phyloP scores from a whole-genome alignment of 2,888 invertebrate genomes.

The Argyra leucocephala region DNA sequence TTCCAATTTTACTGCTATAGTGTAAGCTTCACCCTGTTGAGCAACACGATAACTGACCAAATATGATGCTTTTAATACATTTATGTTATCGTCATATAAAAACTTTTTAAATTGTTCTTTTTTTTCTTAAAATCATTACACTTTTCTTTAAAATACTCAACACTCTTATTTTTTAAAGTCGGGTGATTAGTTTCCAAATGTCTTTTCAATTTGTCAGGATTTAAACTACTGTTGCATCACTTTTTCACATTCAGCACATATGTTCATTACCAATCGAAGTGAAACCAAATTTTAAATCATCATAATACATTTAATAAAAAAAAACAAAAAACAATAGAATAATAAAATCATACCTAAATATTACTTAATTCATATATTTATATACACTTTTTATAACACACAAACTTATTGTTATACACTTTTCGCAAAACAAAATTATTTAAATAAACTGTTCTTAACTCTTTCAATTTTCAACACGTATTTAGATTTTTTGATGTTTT shows the following conservation, averaged over 20 bases:
- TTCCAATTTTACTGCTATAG: constrained; percentile 9
- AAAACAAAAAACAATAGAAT: no score
- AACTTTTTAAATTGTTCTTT: background rate
- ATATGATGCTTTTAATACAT: constrained; percentile 10
- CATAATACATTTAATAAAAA: no score
- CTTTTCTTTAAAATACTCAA: constrained; percentile 9
- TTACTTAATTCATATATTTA: no score
- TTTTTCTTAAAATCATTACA: background rate
- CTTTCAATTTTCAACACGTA: no score
- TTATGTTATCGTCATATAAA: background rate
- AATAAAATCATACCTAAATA: no score
- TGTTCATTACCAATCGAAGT: constrained; percentile 9
- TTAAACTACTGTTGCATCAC: constrained; percentile 4
- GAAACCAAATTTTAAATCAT: constrained; percentile 12
- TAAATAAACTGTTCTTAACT: no score
- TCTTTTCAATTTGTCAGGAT: constrained; percentile 7
- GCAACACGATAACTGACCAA: constrained; percentile 8
- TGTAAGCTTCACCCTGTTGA: constrained; percentile 10
- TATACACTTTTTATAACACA: no score
- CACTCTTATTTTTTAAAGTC: constrained; percentile 7
- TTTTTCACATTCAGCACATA: constrained; percentile 2
- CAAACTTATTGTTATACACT: no score
- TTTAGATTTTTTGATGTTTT: no score
- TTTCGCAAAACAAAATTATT: no score
- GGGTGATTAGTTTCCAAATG: constrained; percentile 11